Percentiles rank a stretch among this genome's conserved stretches.
phyloP scores from a whole-genome alignment of 2,113 vertebrate genomes.

The Triplophysa rosa region DNA sequence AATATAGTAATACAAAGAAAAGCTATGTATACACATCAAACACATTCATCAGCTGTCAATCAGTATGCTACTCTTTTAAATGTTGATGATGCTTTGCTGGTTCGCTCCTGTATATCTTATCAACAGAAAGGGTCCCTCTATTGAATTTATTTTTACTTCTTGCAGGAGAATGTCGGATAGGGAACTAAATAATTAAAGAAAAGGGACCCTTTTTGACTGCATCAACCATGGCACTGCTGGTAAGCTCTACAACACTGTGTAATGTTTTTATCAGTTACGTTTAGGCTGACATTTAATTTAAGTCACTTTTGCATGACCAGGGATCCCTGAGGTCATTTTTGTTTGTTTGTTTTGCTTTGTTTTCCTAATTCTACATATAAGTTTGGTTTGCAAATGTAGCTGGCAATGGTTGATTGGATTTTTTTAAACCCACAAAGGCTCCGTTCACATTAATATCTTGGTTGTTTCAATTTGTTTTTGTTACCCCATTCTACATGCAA shows the following conservation, averaged over 20 bases:
- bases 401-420: conserved; percentile 1
- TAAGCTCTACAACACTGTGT: conserved; percentile 82
- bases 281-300: conserved; percentile 56
- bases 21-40: conserved; percentile 41
- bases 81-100: conserved; percentile 77
- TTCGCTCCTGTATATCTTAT: conserved; percentile 69
- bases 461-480: not conserved
- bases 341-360: conserved; percentile 55
- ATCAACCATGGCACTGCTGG: conserved; percentile 84
- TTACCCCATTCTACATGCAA: not conserved
- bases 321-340: conserved; percentile 7
- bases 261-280: conserved; percentile 71
- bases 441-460: not conserved
- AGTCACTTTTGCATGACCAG: conserved; percentile 54
- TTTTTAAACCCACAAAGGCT: not conserved
- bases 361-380: conserved; percentile 20
- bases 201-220: conserved; percentile 84
- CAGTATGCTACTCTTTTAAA: conserved; percentile 62
- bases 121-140: conserved; percentile 80
- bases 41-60: conserved; percentile 55
- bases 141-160: conserved; percentile 83
- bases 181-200: conserved; percentile 86
- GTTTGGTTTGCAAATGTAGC: conserved; percentile 1
- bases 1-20: conserved; percentile 36
- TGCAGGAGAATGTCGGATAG: conserved; percentile 85